These are phyloP conservation scores for Orthosia incerta DNA, from an alignment of 2,888 invertebrate genomes.

Conservation along the genomic window DNA sequence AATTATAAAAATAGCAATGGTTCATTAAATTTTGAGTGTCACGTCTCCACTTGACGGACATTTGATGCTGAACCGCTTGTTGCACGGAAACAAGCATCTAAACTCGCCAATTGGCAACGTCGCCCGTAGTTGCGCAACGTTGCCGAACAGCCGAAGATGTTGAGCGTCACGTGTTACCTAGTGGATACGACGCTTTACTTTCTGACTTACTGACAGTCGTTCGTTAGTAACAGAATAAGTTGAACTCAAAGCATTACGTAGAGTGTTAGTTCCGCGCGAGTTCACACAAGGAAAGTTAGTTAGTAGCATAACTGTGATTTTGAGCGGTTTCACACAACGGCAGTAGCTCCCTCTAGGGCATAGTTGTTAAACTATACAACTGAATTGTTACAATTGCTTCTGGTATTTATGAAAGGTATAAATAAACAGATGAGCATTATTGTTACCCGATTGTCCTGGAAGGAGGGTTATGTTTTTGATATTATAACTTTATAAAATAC, in stretches of 20 bases:
- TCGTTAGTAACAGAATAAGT: neutral
- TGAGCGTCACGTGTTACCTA: too few relatives aligned
- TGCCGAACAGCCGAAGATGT: too few relatives aligned
- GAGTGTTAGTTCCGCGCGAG: constrained; percentile 35
- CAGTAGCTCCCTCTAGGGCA: constrained; percentile 12
- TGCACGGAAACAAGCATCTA: too few relatives aligned
- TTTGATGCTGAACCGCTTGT: too few relatives aligned
- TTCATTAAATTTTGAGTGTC: too few relatives aligned
- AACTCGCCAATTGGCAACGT: too few relatives aligned
- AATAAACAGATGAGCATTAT: neutral
- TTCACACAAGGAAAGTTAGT: constrained; percentile 38
- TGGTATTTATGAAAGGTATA: neutral
- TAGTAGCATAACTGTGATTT: constrained; percentile 21
- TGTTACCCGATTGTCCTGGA: neutral
- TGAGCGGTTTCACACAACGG: constrained; percentile 26
- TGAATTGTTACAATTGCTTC: neutral
- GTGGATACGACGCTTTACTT: too few relatives aligned
- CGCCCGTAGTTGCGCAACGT: too few relatives aligned
- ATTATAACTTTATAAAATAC: neutral
- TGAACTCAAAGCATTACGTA: constrained; percentile 8
- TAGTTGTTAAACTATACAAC: constrained; percentile 24
- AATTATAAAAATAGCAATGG: too few relatives aligned
- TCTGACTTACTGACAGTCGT: neutral
- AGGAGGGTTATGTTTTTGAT: neutral
- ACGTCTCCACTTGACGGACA: too few relatives aligned